phyloP scores from a whole-genome alignment of 2,797 vertebrate species.

The Tamandua tetradactyla region DNA sequence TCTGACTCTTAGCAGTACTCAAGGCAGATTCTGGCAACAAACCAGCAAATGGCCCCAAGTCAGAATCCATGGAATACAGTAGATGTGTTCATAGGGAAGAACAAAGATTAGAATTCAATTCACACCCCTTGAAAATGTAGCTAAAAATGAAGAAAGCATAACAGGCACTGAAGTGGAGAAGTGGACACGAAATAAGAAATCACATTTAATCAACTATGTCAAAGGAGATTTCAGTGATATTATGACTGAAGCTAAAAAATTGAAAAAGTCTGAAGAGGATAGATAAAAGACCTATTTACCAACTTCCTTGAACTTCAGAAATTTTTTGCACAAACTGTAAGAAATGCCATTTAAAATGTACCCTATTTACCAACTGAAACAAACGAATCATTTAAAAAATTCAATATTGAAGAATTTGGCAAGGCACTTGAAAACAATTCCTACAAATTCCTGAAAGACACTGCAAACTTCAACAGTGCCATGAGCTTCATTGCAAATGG shows the following conservation, averaged over 20 bases:
- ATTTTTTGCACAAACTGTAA: slow-evolving; percentile 83
- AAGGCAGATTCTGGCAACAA: slow-evolving; percentile 92
- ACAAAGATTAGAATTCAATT: slow-evolving; percentile 89
- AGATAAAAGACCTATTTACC: slow-evolving; percentile 82
- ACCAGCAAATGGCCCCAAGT: slow-evolving; percentile 95
- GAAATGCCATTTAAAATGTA: slow-evolving; percentile 86
- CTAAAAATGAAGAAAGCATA: slow-evolving; percentile 85
- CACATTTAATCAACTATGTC: slow-evolving; percentile 86
- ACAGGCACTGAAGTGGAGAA: slow-evolving; percentile 88
- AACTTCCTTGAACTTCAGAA: slow-evolving; percentile 85
- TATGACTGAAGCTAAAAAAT: slow-evolving; percentile 84
- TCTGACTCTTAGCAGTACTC: too few relatives aligned
- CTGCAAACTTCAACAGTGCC: slow-evolving; percentile 85
- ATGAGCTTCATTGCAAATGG: slow-evolving; percentile 87
- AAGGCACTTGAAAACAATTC: slow-evolving; percentile 82
- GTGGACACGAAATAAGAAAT: slow-evolving; percentile 85
- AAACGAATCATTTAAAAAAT: slow-evolving; percentile 87
- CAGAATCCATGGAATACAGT: slow-evolving; percentile 95
- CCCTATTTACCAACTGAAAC: slow-evolving; percentile 84
- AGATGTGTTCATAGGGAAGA: slow-evolving; percentile 91
- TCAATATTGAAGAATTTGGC: slow-evolving; percentile 82
- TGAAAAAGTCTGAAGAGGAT: slow-evolving; percentile 86
- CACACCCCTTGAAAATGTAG: slow-evolving; percentile 86
- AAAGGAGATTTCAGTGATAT: slow-evolving; percentile 84
- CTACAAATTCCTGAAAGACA: slow-evolving; percentile 80